Evolutionary conservation across 1,140 invertebrate genomes (phyloP), one percentile per base, ranked within the genome.

Genomic region (Zeugodacus cucurbitae): DNA sequence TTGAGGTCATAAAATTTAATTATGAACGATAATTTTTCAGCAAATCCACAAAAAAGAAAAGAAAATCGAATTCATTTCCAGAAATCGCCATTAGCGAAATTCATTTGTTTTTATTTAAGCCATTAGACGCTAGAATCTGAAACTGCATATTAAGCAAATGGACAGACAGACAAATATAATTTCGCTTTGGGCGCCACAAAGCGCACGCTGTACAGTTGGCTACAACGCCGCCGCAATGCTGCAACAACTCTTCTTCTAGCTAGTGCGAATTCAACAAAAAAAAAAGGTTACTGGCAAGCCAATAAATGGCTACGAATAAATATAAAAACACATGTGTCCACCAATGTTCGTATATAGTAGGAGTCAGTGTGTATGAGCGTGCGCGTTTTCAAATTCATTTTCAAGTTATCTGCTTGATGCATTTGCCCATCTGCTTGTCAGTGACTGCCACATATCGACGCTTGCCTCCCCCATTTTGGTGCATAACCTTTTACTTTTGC

Each of bases 101-200:
- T 74, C 70, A 8, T 74, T 74, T 74, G 34, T 74, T 41, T 74
- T 22, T 34, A n/a, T 74, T 41, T 74, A 44, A 37, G 20, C 70
- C 34, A 74, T 74, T 74, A 44, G 70, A 14, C 32, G 70, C 70
- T 22, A 20, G 20, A 37, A 41, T n/a, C 5, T 3, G 14, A 41
- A 41, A 74, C 67, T 74, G 70, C 34, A 74, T 74, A 37, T 74
- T 74, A 74, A 41, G 37, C 70, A 74, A 74, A 74, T 34, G 22
- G 37, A 44, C 70, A 74, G 70, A 37, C 70, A n/a, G 70, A 41
- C 70, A 44, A 7, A 74, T 22, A 41, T 20, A 22, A 8, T 22
- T 74, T 20, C 1, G 37, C 37, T n/a, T 74, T 20, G 70, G 70
- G 34, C 70, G 70, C 70, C 70, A n/a, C 70, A 34, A 22, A 22